A percentile compares a stretch with the other conserved stretches of the same genome.
phyloP scores from a whole-genome alignment of 2,113 vertebrate genomes.

The Lamprologus tigripictilis region DNA sequence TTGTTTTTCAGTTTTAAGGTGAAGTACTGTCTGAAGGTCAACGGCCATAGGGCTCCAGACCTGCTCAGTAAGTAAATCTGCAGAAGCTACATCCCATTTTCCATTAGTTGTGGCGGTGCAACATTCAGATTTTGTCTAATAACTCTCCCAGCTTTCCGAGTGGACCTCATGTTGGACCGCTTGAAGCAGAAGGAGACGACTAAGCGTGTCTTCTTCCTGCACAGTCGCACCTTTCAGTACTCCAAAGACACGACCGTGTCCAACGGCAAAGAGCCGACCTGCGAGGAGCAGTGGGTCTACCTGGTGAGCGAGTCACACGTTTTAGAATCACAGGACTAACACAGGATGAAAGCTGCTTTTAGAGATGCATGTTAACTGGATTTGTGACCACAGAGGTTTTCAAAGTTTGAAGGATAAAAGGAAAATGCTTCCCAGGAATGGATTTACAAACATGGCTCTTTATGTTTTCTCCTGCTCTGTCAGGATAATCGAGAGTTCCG shows the following conservation, averaged over 20 bases:
- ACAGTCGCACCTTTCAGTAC: constrained; percentile 73
- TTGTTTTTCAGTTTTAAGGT: constrained; percentile 80
- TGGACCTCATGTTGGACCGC: constrained; percentile 89
- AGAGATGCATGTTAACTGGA: not conserved
- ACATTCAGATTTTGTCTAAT: not conserved
- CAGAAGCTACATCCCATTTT: not conserved
- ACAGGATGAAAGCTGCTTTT: not conserved
- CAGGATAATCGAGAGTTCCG: constrained; percentile 93
- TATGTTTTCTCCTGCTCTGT: not conserved
- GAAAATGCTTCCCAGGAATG: not conserved
- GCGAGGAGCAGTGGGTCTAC: constrained; percentile 85
- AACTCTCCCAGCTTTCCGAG: constrained; percentile 76
- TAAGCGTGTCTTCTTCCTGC: constrained; percentile 87
- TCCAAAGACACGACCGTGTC: constrained; percentile 82
- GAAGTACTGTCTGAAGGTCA: constrained; percentile 89
- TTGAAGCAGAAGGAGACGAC: constrained; percentile 93
- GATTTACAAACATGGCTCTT: not conserved
- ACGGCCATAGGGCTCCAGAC: constrained; percentile 76
- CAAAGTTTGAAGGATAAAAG: not conserved
- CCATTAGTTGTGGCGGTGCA: not conserved
- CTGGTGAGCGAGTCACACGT: constrained; percentile 68
- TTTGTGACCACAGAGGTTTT: not conserved
- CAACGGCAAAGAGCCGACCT: constrained; percentile 70
- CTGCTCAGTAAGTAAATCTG: constrained; percentile 75
- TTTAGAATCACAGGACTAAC: not conserved